Percentiles rank a stretch among this genome's conserved stretches.
These are phyloP conservation scores for Priocnemis perturbator DNA, from an alignment of 2,888 invertebrate genomes.

Conservation along the genomic window DNA sequence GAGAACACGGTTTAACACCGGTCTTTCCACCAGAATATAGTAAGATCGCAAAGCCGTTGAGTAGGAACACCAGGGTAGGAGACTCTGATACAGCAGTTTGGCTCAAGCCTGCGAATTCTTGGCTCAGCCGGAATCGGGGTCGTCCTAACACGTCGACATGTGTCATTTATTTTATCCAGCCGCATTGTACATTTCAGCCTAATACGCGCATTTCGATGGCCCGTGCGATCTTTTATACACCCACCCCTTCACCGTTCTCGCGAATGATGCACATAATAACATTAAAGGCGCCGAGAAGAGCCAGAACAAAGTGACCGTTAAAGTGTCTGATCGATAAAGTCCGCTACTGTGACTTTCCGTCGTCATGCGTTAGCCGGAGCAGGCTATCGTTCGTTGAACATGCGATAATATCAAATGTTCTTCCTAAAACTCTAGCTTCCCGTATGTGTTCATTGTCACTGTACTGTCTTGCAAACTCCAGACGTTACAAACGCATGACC, in stretches of 20 bases:
- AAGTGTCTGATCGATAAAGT: slow-evolving; percentile 40
- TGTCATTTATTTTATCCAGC: slow-evolving; percentile 60
- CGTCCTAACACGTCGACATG: slow-evolving; percentile 54
- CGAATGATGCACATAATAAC: slow-evolving; percentile 41
- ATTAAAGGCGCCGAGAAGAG: slow-evolving; percentile 41
- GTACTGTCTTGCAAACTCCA: too few species aligned
- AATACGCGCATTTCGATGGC: slow-evolving; percentile 50
- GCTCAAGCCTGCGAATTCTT: slow-evolving; percentile 64
- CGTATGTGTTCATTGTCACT: too few species aligned
- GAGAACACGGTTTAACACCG: not conserved
- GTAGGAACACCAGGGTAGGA: slow-evolving; percentile 9
- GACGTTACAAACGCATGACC: too few species aligned
- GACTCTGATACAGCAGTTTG: slow-evolving; percentile 58
- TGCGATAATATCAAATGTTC: too few species aligned
- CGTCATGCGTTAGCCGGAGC: too few species aligned
- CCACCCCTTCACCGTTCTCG: slow-evolving; percentile 16
- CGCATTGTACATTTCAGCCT: slow-evolving; percentile 53
- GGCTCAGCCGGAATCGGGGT: slow-evolving; percentile 61
- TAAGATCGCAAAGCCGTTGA: slow-evolving; percentile 28
- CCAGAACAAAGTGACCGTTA: slow-evolving; percentile 48
- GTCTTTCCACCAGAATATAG: slow-evolving; percentile 22
- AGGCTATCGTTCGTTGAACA: too few species aligned
- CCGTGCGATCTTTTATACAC: slow-evolving; percentile 35
- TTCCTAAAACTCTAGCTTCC: too few species aligned
- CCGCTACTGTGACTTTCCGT: too few species aligned